Base-by-base conservation (phyloP, 2,888 invertebrate genomes). In the Lasioglossum calceatum region DNA sequence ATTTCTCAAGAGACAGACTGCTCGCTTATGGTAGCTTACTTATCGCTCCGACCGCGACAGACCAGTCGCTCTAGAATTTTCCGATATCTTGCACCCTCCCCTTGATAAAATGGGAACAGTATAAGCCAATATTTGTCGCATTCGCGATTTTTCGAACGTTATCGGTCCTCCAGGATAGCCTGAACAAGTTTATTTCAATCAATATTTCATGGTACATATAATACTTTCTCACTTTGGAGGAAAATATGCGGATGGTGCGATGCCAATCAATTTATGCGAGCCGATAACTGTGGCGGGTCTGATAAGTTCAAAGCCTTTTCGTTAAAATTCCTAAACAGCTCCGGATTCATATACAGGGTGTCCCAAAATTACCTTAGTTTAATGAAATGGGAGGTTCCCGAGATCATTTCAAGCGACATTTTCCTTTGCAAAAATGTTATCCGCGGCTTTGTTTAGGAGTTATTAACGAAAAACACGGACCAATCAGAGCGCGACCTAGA, bases 71-170 rank as follows among this genome's bases (percentile, higher is more conserved):
- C 8, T 23, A 67, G 36, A 67, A 36, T 36, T 36, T 67, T 36
- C 3, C 23, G 36, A 10, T 19, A 32, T 10, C 19, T 32, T 16
- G 64, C 5, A 67, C 19, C 23, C 1, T 2, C 67, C 23, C 67
- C 10, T 67, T 39, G 3, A 2, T 36, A 23, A 67, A 67, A 67
- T 36, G 23, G 36, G 10, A 36, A 36, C 36, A 19, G 36, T 39
- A 67, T 39, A 67, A 67, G 67, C 67, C 10, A 67, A 67, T 67
- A 39, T 67, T 67, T 67, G 67, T 67, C 67, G 36, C 23, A 36
- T 36, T 67, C 67, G 1, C 10, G 36, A 67, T 67, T 67, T 67
- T 67, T 39, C 36, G 8, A 36, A 67, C 67, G 10, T 67, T 36
- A 67, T 67, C 36, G 10, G 39, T 67, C 36, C 67, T 36, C 36